phyloP scores from a whole-genome alignment of 2,797 vertebrate genomes.

The Microtus agrestis region DNA sequence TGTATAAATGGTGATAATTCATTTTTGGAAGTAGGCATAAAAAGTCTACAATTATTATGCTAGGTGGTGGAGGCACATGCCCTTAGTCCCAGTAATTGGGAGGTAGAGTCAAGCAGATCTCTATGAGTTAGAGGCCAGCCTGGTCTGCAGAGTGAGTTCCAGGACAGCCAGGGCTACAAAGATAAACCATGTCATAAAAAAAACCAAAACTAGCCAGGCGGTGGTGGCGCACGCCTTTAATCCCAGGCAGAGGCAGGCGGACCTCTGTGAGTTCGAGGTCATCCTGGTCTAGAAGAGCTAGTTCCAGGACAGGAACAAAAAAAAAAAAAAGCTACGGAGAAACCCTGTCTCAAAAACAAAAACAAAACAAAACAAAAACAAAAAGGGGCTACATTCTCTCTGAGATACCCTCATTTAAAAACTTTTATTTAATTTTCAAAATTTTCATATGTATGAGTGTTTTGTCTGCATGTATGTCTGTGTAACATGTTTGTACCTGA shows the following conservation, averaged over 20 bases:
- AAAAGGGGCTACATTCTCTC: background rate
- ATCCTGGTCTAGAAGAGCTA: too few relatives aligned
- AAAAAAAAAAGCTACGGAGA: too few relatives aligned
- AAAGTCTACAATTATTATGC: background rate
- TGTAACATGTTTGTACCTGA: background rate
- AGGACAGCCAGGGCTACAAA: background rate
- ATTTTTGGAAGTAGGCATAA: slow-evolving; percentile 16
- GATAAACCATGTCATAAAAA: background rate
- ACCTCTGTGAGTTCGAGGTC: too few relatives aligned
- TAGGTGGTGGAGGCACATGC: background rate
- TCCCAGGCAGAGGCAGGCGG: too few relatives aligned
- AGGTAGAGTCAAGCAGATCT: background rate
- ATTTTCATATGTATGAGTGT: background rate
- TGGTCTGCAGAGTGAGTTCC: background rate
- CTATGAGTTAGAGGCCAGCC: background rate
- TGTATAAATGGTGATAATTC: background rate
- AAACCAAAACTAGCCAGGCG: background rate
- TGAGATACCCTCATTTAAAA: slow-evolving; percentile 16
- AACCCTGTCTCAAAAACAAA: too few relatives aligned
- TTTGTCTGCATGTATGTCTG: background rate
- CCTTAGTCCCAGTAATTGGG: background rate
- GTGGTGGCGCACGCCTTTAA: too few relatives aligned
- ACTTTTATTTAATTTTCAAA: background rate
- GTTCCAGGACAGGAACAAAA: too few relatives aligned
- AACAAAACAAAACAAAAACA: background rate